Evolutionary conservation across 2,113 vertebrate species (phyloP).

Genomic region (Anas platyrhynchos): DNA sequence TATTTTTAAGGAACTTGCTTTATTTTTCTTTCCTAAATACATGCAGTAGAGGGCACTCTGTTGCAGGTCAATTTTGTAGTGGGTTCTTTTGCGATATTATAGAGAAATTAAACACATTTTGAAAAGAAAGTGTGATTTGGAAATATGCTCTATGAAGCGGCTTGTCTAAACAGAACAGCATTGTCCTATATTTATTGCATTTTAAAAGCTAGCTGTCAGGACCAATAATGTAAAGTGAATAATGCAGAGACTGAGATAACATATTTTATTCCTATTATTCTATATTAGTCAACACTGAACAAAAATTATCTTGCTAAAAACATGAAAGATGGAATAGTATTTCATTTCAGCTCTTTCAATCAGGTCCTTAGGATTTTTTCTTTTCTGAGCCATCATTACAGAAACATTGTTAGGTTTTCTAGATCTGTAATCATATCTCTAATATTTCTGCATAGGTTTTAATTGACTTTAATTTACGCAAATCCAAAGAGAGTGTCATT

Average conservation of each 20-base stretch:
- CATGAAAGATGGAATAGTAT: slow-evolving; percentile 46
- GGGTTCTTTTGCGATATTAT: background rate
- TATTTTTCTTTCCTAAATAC: slow-evolving; percentile 48
- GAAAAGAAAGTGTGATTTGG: slow-evolving; percentile 29
- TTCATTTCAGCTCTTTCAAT: slow-evolving; percentile 16
- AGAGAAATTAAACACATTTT: slow-evolving; percentile 40
- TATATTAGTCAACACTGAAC: slow-evolving; percentile 49
- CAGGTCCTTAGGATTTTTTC: background rate
- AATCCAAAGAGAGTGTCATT: background rate
- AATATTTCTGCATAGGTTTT: background rate
- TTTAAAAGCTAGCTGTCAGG: slow-evolving; percentile 65
- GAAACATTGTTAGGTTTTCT: background rate
- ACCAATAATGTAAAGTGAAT: slow-evolving; percentile 7
- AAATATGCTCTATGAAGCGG: slow-evolving; percentile 56
- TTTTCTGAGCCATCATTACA: background rate
- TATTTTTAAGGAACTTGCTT: background rate
- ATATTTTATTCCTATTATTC: slow-evolving; percentile 57
- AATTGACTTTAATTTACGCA: background rate
- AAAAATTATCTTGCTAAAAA: slow-evolving; percentile 47
- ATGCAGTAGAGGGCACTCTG: slow-evolving; percentile 77
- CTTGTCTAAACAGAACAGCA: slow-evolving; percentile 2
- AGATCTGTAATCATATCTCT: background rate
- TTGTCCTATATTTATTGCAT: slow-evolving; percentile 42
- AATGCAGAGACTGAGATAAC: slow-evolving; percentile 15
- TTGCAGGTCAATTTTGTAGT: slow-evolving; percentile 66